Evolutionary conservation across 2,888 invertebrate species (phyloP).

Genomic region (Drosophila glabriapex): DNA sequence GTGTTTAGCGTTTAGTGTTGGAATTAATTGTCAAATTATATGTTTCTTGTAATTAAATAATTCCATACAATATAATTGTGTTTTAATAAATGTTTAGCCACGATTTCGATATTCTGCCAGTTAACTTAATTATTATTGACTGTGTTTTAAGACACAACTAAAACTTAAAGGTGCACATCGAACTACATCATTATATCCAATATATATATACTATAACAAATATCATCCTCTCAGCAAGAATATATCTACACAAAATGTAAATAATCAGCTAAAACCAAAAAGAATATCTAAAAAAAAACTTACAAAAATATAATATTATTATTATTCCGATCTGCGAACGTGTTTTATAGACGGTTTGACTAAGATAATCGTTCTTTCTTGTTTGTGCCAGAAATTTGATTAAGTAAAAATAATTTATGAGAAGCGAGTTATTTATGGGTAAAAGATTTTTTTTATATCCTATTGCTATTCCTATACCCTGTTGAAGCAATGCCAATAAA

Average conservation of each 20-base stretch:
- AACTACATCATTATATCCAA: neutral
- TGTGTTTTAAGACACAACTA: neutral
- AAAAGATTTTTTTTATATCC: neutral
- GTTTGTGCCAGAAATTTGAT: neutral
- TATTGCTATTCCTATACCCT: neutral
- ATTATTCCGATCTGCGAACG: neutral
- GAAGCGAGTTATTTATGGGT: neutral
- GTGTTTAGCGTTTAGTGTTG: neutral
- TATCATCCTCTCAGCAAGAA: neutral
- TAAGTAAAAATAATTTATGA: neutral
- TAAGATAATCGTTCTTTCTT: neutral
- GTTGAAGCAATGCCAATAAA: neutral
- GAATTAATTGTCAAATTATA: neutral
- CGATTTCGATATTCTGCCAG: neutral
- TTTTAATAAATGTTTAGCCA: neutral
- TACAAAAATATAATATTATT: neutral
- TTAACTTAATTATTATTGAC: neutral
- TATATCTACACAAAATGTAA: neutral
- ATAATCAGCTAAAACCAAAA: neutral
- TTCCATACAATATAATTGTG: neutral
- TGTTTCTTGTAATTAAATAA: neutral
- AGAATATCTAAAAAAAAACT: neutral
- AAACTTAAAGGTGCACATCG: neutral
- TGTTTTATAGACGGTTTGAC: neutral
- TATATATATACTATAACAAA: neutral